Conservation (phyloP, 2,797 vertebrate species). For the Acrocephalus scirpaceus region DNA sequence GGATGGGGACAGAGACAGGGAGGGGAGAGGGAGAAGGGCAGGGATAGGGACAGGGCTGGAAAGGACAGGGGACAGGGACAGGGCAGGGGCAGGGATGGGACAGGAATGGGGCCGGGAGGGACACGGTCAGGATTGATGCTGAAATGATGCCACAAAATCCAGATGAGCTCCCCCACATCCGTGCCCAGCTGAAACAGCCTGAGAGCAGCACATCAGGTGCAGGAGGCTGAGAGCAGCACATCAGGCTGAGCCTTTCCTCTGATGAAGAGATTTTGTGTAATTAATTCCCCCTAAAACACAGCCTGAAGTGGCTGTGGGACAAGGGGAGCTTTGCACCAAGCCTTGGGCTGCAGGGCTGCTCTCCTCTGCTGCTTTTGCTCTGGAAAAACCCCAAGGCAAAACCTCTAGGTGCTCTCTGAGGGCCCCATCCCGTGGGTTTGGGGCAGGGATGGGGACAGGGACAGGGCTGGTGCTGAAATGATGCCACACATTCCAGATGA, state of each 20-base stretch:
- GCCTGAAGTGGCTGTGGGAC: not conserved
- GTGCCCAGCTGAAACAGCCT: not conserved
- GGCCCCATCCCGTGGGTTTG: too few relatives aligned
- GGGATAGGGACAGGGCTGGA: too few relatives aligned
- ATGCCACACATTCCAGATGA: not conserved
- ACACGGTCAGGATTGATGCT: not conserved
- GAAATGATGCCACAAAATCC: not conserved
- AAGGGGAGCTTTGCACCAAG: not conserved
- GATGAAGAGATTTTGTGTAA: not conserved
- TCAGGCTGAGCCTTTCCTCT: not conserved
- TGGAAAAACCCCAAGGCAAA: not conserved
- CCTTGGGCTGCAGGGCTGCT: not conserved
- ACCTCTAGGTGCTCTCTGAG: too few relatives aligned
- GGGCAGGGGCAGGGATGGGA: too few relatives aligned
- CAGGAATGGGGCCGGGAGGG: too few relatives aligned
- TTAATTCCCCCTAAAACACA: not conserved
- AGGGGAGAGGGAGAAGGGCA: too few relatives aligned
- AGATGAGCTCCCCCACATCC: accelerated
- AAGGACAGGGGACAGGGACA: not conserved
- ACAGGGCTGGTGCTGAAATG: not conserved
- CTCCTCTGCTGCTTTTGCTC: not conserved
- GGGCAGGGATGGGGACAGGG: not conserved
- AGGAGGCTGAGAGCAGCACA: too few relatives aligned
- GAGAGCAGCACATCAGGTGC: too few relatives aligned
- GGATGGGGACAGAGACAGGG: too few relatives aligned